Conservation (phyloP, 1,140 invertebrate species). For the Magallana gigas region DNA sequence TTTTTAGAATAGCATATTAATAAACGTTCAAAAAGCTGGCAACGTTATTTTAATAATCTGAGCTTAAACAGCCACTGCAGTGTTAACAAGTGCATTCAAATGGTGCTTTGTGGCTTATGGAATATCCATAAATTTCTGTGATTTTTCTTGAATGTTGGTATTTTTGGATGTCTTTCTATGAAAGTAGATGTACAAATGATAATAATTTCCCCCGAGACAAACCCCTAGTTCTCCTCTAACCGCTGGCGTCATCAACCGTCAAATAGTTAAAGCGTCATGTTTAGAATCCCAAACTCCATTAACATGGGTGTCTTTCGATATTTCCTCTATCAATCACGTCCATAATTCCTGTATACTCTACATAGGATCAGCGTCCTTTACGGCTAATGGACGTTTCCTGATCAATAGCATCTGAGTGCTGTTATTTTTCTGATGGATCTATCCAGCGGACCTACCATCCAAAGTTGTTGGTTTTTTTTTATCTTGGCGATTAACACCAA, state of each 20-base stretch:
- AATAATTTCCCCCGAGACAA: slow-evolving; percentile 1
- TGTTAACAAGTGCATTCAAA: no score
- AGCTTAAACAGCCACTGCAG: no score
- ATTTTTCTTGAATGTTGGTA: no score
- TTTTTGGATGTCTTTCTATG: no score
- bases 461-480: no score
- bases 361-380: not conserved
- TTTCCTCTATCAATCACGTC: slow-evolving; percentile 3
- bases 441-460: no score
- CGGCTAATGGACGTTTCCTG: not conserved
- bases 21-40: no score
- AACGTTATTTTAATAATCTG: no score
- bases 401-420: not conserved
- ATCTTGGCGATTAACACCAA: no score
- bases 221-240: not conserved
- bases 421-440: not conserved
- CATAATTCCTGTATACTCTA: slow-evolving; percentile 13
- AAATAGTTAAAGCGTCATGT: slow-evolving; percentile 5
- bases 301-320: not conserved
- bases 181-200: not conserved
- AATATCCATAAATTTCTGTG: no score
- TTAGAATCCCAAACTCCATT: slow-evolving; percentile 7
- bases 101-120: no score
- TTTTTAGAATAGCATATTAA: no score
- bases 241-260: not conserved